Evolutionary conservation across 35 echinoderm and acorn worm species (phyloP), one percentile per base, ranked within the genome.

Genomic region (Diadema setosum): DNA sequence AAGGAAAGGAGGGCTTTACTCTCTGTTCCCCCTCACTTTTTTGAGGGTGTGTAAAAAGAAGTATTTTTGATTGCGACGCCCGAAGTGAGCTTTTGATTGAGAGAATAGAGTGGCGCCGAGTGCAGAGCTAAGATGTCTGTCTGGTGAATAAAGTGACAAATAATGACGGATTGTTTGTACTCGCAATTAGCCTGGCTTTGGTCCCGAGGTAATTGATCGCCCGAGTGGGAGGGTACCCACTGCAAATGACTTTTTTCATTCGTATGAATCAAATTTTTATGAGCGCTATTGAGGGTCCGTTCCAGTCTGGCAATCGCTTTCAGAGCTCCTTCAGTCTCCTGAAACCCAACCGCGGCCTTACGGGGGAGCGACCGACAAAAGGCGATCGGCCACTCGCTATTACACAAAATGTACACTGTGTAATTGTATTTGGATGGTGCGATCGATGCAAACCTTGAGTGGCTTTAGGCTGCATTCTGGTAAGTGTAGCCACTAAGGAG

Each of bases 91-190:
- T 94, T n/a, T 94, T 94, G 92, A 94, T 94, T 60, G 33, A 20
- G 60, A 81, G 60, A 85, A 81, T 82, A 69, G 30, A 15, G 58
- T 94, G 92, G 92, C 92, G 92, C 92, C 92, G 87, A 59, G 42
- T 83, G 46, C 82, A 82, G 82, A 85, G 42, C 65, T 94, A 85
- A 75, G 69, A 84, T 85, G 92, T 94, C 86, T 89, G 50, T 58
- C 86, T 16, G 24, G 34, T 86, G 70, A 94, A 89, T 74, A 39
- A 82, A 61, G 70, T 94, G 92, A 89, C 92, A 89, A 94, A 94
- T 85, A 64, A 56, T 94, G 92, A 94, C 86, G 81, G 92, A 94
- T 90, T 90, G 86, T 94, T 94, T 94, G 87, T 94, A 88, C 82
- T 83, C 46, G 64, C 92, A 94, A 94, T 94, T 94, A 94, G 92